A percentile compares a stretch with the other conserved stretches of the same genome.
Conservation (phyloP, 1,140 invertebrate genomes). For the Eriocheir sinensis region DNA sequence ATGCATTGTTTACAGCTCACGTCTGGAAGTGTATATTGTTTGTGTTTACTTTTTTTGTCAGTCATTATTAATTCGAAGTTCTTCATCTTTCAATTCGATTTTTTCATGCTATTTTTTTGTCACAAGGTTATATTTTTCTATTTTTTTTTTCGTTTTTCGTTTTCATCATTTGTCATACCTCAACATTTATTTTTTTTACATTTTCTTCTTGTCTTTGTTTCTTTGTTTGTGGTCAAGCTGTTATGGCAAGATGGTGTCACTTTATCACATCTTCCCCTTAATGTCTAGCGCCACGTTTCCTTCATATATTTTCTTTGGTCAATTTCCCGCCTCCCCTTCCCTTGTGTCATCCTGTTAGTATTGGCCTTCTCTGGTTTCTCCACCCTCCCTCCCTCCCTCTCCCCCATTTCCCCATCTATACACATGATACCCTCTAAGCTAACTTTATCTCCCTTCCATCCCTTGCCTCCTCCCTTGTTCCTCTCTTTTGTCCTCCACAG, state of each 20-base stretch:
- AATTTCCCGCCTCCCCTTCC: neutral
- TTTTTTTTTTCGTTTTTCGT: neutral
- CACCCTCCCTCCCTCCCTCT: too few species aligned
- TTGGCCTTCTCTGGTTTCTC: neutral
- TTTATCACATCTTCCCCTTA: neutral
- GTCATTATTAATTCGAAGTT: neutral
- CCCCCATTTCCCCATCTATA: too few species aligned
- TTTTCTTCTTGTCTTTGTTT: neutral
- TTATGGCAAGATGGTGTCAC: neutral
- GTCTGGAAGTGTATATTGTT: neutral
- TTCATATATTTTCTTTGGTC: neutral
- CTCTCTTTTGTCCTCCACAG: neutral
- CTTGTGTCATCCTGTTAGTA: too few species aligned
- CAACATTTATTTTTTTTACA: neutral
- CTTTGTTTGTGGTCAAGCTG: neutral
- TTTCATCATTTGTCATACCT: too few species aligned
- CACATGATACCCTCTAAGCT: neutral
- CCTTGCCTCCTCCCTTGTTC: neutral
- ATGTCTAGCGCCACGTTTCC: neutral
- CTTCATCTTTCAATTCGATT: neutral
- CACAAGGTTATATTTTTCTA: neutral
- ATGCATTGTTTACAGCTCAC: neutral
- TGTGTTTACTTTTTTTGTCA: slow-evolving; percentile 8
- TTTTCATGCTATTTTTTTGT: neutral
- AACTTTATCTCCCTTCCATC: neutral